Evolutionary conservation across 2,797 vertebrate genomes (phyloP).

Genomic region (Threskiornis aethiopicus): DNA sequence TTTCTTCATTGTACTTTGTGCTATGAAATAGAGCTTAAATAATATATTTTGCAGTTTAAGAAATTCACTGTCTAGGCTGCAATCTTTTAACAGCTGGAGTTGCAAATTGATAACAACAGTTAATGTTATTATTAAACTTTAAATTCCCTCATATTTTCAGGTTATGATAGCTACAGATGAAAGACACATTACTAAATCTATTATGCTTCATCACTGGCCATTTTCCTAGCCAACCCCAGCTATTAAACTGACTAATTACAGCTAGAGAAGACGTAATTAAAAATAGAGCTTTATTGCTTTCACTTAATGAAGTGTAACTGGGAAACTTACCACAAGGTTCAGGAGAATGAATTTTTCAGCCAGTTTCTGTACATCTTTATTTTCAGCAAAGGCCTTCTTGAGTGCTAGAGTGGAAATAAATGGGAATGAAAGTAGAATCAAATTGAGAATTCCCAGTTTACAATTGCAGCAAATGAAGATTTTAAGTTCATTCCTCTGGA

Average conservation of each 20-base stretch:
- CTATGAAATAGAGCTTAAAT: not conserved
- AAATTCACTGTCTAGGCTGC: not conserved
- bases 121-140: not conserved
- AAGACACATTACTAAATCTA: not conserved
- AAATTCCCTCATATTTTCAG: not conserved
- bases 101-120: not conserved
- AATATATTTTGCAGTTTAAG: not conserved
- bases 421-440: not conserved
- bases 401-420: slow-evolving; percentile 77
- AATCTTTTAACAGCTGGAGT: not conserved
- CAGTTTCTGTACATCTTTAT: slow-evolving; percentile 85
- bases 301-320: not conserved
- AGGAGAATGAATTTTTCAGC: slow-evolving; percentile 89
- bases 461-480: not conserved
- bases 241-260: not conserved
- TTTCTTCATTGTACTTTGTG: not conserved
- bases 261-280: not conserved
- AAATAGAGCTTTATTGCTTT: not conserved
- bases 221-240: not conserved
- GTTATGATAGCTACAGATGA: not conserved
- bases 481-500: not conserved
- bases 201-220: not conserved
- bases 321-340: slow-evolving; percentile 88
- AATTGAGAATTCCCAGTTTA: not conserved
- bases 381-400: slow-evolving; percentile 86